Percentiles rank a stretch among this genome's conserved stretches.
Evolutionary conservation across 2,113 vertebrate genomes (phyloP).

Genomic region (Ctenodactylus gundi): DNA sequence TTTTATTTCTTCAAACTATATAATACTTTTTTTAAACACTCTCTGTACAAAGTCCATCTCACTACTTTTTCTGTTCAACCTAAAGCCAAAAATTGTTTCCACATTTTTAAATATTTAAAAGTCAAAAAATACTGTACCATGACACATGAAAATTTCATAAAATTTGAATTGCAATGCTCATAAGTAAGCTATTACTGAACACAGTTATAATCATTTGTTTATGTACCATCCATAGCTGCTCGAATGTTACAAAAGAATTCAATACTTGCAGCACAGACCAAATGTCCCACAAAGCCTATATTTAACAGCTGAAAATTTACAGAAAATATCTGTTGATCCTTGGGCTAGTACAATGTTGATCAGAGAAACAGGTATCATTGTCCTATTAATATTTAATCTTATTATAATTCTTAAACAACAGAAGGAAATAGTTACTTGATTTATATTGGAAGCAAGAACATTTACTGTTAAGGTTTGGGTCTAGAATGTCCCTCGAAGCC

Average conservation of each 20-base stretch:
- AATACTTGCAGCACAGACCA: not conserved
- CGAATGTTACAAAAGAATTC: not conserved
- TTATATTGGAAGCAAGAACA: not conserved
- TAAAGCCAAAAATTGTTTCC: not conserved
- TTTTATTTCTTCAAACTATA: not conserved
- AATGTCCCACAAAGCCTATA: not conserved
- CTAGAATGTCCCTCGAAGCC: no score
- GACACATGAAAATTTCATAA: not conserved
- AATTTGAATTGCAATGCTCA: slow-evolving; percentile 10
- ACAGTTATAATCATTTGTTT: not conserved
- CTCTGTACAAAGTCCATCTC: not conserved
- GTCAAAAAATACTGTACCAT: slow-evolving; percentile 18
- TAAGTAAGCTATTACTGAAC: not conserved
- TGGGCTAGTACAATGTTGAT: not conserved
- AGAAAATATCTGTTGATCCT: not conserved
- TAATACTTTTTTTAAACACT: no score
- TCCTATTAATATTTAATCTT: not conserved
- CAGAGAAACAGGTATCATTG: not conserved
- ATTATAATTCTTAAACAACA: slow-evolving; percentile 6
- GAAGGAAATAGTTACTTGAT: not conserved
- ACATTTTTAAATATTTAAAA: slow-evolving; percentile 23
- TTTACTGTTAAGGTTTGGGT: no score
- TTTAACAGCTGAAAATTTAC: not conserved
- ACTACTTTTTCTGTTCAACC: not conserved
- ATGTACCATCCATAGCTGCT: not conserved